Conservation (phyloP, 92 coral and sea anemone species). For the Phymanthus crucifer region DNA sequence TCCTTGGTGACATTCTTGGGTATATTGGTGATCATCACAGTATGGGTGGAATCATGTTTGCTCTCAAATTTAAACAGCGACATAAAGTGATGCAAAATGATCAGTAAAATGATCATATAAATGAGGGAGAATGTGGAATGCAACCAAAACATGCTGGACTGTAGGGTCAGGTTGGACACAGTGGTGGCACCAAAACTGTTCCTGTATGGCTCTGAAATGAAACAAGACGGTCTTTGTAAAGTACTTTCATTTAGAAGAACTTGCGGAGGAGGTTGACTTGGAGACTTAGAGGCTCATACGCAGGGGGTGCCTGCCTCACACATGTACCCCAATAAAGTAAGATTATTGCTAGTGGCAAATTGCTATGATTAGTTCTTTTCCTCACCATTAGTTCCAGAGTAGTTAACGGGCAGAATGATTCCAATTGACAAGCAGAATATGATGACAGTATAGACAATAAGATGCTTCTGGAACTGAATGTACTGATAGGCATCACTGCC, state of each 20-base stretch:
- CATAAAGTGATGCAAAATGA: slow-evolving; percentile 76
- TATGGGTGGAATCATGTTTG: slow-evolving; percentile 69
- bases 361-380: no score
- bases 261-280: no score
- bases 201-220: slow-evolving; percentile 58
- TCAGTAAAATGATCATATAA: slow-evolving; percentile 73
- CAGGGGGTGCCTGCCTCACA: no score
- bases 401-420: slow-evolving; percentile 89
- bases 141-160: slow-evolving; percentile 85
- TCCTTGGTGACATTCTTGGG: slow-evolving; percentile 84
- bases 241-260: no score
- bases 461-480: slow-evolving; percentile 85
- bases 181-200: slow-evolving; percentile 95
- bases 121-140: slow-evolving; percentile 89
- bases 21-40: slow-evolving; percentile 83
- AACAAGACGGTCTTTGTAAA: no score
- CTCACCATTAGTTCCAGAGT: slow-evolving; percentile 87
- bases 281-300: no score
- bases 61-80: slow-evolving; percentile 77
- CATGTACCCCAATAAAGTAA: no score
- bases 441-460: slow-evolving; percentile 69
- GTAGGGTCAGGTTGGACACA: slow-evolving; percentile 77
- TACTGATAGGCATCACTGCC: slow-evolving; percentile 96
- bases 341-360: no score
- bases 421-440: slow-evolving; percentile 93